Percentiles rank a stretch among this genome's conserved stretches.
Evolutionary conservation across 2,113 vertebrate species (phyloP).

Genomic region (Oostethus manadensis): DNA sequence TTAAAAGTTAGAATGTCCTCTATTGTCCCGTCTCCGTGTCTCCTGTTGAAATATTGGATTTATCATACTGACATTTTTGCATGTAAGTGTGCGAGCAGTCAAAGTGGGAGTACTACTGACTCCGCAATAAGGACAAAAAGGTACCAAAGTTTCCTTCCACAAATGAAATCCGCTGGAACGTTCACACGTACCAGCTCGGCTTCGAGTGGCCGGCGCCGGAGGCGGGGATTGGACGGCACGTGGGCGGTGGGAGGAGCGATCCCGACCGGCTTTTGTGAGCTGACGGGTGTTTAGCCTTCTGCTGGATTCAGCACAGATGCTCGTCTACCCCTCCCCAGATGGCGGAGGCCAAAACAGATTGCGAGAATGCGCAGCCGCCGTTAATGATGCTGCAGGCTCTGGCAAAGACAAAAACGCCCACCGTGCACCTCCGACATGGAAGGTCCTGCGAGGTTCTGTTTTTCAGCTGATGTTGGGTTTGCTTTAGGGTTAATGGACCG

Average conservation of each 20-base stretch:
- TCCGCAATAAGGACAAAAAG: no score
- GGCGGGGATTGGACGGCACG: neutral
- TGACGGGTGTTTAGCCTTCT: constrained; percentile 4
- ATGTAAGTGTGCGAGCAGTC: no score
- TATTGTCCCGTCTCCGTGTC: no score
- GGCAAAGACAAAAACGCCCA: neutral
- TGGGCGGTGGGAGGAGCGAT: neutral
- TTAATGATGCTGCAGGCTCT: neutral
- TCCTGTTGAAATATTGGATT: no score
- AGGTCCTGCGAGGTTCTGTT: neutral
- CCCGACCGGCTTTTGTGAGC: neutral
- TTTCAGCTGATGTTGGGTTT: neutral
- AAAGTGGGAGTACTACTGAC: no score
- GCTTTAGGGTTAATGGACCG: constrained; percentile 4
- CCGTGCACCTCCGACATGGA: neutral
- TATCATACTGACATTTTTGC: no score
- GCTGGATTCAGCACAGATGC: constrained; percentile 7
- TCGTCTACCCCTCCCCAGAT: neutral
- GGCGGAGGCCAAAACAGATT: constrained; percentile 5
- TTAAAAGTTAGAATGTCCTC: no score
- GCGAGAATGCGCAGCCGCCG: neutral
- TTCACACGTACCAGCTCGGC: no score
- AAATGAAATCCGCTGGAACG: no score
- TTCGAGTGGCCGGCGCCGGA: neutral
- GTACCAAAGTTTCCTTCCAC: no score